Percentiles rank a stretch among this genome's conserved stretches.
Conservation (phyloP, 53 echinoderm and acorn worm species). For the Holothuria leucospilota region DNA sequence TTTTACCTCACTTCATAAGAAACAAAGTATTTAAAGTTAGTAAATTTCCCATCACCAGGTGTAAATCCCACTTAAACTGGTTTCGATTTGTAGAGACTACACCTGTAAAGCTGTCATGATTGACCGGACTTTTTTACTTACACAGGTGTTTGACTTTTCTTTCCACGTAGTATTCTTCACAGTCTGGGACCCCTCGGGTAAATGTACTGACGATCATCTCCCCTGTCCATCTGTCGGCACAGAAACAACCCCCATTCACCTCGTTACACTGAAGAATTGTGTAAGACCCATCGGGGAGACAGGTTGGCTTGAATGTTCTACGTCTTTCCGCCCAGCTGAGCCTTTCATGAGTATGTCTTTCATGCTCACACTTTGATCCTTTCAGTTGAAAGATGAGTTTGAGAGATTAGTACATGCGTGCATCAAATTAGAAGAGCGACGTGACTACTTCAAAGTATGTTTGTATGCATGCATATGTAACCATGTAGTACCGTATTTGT, state of each 20-base stretch:
- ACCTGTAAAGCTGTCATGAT: too few species aligned
- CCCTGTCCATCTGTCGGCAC: constrained; percentile 45
- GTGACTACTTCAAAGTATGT: too few species aligned
- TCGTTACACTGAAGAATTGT: constrained; percentile 80
- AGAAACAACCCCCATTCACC: constrained; percentile 66
- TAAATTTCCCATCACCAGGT: too few species aligned
- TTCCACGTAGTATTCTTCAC: constrained; percentile 14
- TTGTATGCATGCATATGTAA: too few species aligned
- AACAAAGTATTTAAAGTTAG: too few species aligned
- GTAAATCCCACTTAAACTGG: too few species aligned
- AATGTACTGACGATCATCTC: background rate
- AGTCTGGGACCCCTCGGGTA: constrained; percentile 39
- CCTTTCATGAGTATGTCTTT: background rate
- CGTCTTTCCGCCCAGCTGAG: background rate
- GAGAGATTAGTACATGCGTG: too few species aligned
- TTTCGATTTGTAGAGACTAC: too few species aligned
- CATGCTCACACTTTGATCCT: constrained; percentile 1
- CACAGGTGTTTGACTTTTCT: background rate
- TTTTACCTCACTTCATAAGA: too few species aligned
- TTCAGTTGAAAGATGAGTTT: too few species aligned
- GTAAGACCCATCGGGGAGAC: constrained; percentile 80
- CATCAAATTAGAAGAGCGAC: too few species aligned
- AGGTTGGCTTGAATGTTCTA: constrained; percentile 59
- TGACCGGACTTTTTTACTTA: background rate
- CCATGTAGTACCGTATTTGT: too few species aligned